Base-by-base conservation (phyloP, 2,113 vertebrate species). In the Phainopepla nitens region DNA sequence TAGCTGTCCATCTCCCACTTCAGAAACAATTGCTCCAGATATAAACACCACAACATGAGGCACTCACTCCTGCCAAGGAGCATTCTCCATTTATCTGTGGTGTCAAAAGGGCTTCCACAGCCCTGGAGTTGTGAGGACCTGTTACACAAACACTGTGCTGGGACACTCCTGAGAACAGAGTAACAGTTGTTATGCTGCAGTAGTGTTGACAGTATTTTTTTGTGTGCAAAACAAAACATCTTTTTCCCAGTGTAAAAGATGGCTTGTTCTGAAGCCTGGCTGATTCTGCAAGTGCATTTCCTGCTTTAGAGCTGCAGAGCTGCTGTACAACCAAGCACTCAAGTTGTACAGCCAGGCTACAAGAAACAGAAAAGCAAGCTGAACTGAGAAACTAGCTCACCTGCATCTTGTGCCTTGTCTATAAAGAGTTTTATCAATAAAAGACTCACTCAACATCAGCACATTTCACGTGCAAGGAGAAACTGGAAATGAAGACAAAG, bases 81-180 rank as follows among this genome's bases (percentile, higher is more conserved):
- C 61, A 25, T 79, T 90, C 93, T 82, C 71, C 68, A 44, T 60
- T 91, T 90, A 65, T 89, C 84, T 72, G 41, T 58, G 66, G 41
- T 86, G 96, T 87, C 61, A 24, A 27, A 94, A 93, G 72, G 42
- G 87, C 73, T 93, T 53, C 75, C 69, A 49, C 36, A 28, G 71
- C 77, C 0, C 0, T 36, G 0, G 68, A 75, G 50, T 10, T 65
- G 68, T n/a, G 36, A 89, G 86, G 57, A 35, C 41, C 75, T 36
- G 77, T 79, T 69, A 92, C 82, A 93, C 92, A 94, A 95, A 84
- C 73, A 61, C 42, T 15, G 77, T 3, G 7, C 82, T 90, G 62
- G 35, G 83, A 90, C 79, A 94, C 79, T 93, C 90, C 65, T 70
- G 61, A 79, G 44, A 95, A 97, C 93, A 96, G 35, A 88, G 68